Conservation (phyloP, 2,797 vertebrate species). For the Sebastolobus alascanus region DNA sequence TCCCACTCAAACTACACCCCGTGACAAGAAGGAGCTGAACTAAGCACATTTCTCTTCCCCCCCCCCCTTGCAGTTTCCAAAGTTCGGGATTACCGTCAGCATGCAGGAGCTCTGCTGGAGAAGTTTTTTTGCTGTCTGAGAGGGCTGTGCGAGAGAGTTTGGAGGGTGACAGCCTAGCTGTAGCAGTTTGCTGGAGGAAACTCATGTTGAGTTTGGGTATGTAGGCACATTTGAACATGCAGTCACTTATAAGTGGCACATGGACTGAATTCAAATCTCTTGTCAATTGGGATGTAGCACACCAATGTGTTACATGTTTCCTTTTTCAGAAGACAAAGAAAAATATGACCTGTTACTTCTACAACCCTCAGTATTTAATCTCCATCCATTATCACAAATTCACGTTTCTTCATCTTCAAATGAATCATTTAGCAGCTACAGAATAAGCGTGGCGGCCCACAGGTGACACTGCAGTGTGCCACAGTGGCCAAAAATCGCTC, state of each 20-base stretch:
- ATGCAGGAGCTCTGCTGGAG: conserved; percentile 78
- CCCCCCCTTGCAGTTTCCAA: conserved; percentile 80
- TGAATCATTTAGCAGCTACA: conserved; percentile 39
- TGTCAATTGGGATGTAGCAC: conserved; percentile 52
- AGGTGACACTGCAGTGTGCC: conserved; percentile 70
- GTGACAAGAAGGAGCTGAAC: conserved; percentile 89
- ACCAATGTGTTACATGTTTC: conserved; percentile 40
- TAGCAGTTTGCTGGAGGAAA: conserved; percentile 74
- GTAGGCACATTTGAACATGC: conserved; percentile 72
- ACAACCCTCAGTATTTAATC: conserved; percentile 1
- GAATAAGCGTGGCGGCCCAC: conserved; percentile 44
- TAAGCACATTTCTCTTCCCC: conserved; percentile 86
- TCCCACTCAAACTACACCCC: conserved; percentile 89
- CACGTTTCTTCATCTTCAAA: conserved; percentile 8
- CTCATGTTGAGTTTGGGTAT: conserved; percentile 75
- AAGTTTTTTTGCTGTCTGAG: conserved; percentile 79
- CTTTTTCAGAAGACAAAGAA: conserved; percentile 17
- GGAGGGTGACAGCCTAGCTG: conserved; percentile 73
- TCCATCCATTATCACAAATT: conserved; percentile 11
- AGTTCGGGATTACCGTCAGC: conserved; percentile 85
- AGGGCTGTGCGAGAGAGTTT: conserved; percentile 72
- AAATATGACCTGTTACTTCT: background rate
- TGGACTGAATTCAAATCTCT: conserved; percentile 62
- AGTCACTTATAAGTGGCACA: conserved; percentile 69
- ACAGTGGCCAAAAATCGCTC: conserved; percentile 57